Conservation (phyloP, 2,797 vertebrate species). For the Chiloscyllium punctatum region DNA sequence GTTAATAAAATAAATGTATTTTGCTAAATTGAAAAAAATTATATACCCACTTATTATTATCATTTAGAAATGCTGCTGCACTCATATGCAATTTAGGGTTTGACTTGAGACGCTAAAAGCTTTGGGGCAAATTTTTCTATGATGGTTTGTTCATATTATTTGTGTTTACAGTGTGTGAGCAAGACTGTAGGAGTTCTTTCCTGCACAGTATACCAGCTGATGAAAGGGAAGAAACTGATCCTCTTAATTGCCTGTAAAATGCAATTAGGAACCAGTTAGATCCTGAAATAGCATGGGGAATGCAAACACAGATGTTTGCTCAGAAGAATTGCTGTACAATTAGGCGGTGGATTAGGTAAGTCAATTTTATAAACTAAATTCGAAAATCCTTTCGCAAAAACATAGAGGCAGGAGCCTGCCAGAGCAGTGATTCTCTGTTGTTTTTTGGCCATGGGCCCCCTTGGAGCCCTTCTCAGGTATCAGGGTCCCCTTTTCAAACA, state of each 20-base stretch:
- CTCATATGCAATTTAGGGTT: neutral
- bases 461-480: too few species aligned
- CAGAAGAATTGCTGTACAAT: neutral
- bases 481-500: too few species aligned
- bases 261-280: slow-evolving; percentile 27
- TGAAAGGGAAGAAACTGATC: slow-evolving; percentile 32
- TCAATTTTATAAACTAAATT: slow-evolving; percentile 20
- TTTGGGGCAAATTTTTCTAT: neutral
- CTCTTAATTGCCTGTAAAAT: slow-evolving; percentile 30
- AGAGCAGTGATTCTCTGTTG: too few species aligned
- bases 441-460: too few species aligned
- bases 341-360: slow-evolving; percentile 15
- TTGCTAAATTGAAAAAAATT: neutral
- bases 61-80: neutral
- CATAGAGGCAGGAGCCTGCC: neutral
- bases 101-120: neutral
- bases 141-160: neutral
- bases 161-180: neutral
- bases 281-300: slow-evolving; percentile 13
- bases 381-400: neutral
- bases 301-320: slow-evolving; percentile 28
- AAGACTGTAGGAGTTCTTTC: neutral
- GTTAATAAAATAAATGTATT: neutral
- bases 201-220: slow-evolving; percentile 23
- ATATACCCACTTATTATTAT: neutral